Percentiles rank a stretch among this genome's conserved stretches.
phyloP scores from a whole-genome alignment of 2,797 vertebrate species.

The Garrulus glandarius region DNA sequence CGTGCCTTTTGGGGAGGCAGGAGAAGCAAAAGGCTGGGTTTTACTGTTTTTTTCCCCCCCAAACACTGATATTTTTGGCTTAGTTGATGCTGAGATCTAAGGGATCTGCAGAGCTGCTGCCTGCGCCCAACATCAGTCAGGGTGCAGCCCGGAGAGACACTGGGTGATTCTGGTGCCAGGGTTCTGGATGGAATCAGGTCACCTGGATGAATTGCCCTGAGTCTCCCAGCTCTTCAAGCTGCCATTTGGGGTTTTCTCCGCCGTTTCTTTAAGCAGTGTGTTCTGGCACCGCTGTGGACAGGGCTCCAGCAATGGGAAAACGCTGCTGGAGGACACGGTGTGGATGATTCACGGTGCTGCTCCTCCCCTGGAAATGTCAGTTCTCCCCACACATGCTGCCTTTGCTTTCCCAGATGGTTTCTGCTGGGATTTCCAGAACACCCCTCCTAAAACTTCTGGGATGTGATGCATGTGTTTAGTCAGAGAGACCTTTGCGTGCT shows the following conservation, averaged over 20 bases:
- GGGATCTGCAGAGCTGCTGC: background rate
- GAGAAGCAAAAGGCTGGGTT: rapidly evolving
- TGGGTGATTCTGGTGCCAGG: background rate
- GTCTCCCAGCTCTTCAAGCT: background rate
- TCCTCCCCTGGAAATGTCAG: background rate
- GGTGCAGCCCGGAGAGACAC: background rate
- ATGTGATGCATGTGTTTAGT: rapidly evolving
- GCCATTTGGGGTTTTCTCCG: rapidly evolving
- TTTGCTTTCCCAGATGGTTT: background rate
- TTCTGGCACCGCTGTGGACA: background rate
- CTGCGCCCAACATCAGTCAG: background rate
- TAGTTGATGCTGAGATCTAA: rapidly evolving
- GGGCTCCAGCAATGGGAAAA: background rate
- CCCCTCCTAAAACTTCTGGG: background rate
- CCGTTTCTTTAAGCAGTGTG: rapidly evolving
- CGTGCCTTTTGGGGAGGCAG: rapidly evolving
- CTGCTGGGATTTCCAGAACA: background rate
- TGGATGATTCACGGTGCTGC: rapidly evolving
- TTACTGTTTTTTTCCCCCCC: rapidly evolving
- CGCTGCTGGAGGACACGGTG: background rate
- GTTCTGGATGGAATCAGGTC: background rate
- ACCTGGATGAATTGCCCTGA: background rate
- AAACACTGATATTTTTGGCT: rapidly evolving
- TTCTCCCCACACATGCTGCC: background rate
- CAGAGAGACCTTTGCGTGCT: background rate